Conservation (phyloP, 1,140 invertebrate genomes). For the Periplaneta americana region DNA sequence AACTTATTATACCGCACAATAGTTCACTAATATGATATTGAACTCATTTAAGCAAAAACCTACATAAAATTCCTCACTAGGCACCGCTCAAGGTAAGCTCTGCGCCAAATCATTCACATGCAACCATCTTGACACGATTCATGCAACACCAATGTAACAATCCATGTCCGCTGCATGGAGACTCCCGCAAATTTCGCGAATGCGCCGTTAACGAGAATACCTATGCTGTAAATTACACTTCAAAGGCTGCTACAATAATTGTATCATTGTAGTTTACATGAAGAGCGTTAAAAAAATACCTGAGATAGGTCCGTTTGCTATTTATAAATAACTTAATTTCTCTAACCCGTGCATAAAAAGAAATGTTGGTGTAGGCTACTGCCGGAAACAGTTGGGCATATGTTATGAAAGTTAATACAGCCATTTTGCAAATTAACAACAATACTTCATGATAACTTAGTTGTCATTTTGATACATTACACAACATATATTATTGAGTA, state of each 20-base stretch:
- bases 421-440: slow-evolving; percentile 3
- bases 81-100: slow-evolving; percentile 27
- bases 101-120: slow-evolving; percentile 32
- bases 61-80: slow-evolving; percentile 1
- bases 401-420: slow-evolving; percentile 17
- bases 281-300: slow-evolving; percentile 12
- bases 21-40: slow-evolving; percentile 9
- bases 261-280: neutral
- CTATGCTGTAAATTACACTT: neutral
- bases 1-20: neutral
- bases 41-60: slow-evolving; percentile 9
- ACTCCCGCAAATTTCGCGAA: slow-evolving; percentile 13
- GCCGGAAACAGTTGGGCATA: slow-evolving; percentile 28
- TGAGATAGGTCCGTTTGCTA: slow-evolving; percentile 21
- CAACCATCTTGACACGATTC: slow-evolving; percentile 35
- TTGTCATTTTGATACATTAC: neutral
- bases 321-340: slow-evolving; percentile 31
- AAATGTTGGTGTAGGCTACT: slow-evolving; percentile 30
- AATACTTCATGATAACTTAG: neutral
- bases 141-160: slow-evolving; percentile 28
- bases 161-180: slow-evolving; percentile 12
- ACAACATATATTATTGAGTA: neutral
- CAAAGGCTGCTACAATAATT: neutral
- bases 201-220: neutral
- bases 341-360: slow-evolving; percentile 32